Conservation (phyloP, 2,888 invertebrate genomes). For the Mythimna pallens region DNA sequence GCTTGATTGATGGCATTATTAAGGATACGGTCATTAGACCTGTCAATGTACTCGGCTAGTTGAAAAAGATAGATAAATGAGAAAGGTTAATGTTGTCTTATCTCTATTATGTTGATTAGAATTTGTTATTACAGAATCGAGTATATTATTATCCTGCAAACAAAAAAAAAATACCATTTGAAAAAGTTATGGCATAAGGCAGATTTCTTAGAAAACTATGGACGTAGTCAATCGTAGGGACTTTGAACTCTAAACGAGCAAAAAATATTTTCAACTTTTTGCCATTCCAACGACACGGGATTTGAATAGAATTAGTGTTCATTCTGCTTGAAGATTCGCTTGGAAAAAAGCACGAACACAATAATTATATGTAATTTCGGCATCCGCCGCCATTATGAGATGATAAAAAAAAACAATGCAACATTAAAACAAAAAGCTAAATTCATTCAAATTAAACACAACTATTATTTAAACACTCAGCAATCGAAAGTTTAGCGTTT, state of each 20-base stretch:
- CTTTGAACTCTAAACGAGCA: constrained; percentile 29
- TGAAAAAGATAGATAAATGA: constrained; percentile 54
- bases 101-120: constrained; percentile 30
- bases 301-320: constrained; percentile 39
- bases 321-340: constrained; percentile 24
- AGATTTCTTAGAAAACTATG: neutral
- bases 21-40: constrained; percentile 33
- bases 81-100: constrained; percentile 23
- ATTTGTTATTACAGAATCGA: neutral
- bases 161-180: neutral
- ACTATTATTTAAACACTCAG: constrained; percentile 23
- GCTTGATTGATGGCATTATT: constrained; percentile 54
- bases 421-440: constrained; percentile 34
- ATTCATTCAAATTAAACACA: constrained; percentile 6
- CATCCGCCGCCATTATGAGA: constrained; percentile 23
- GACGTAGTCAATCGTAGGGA: neutral
- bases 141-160: neutral
- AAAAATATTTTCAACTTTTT: constrained; percentile 22
- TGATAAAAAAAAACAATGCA: constrained; percentile 34
- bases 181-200: neutral
- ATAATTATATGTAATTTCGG: constrained; percentile 42
- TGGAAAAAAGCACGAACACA: constrained; percentile 30
- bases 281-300: neutral
- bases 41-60: constrained; percentile 33
- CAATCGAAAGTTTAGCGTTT: constrained; percentile 31